Base-by-base conservation (phyloP, 2,113 vertebrate genomes). In the Seriola dumerili region DNA sequence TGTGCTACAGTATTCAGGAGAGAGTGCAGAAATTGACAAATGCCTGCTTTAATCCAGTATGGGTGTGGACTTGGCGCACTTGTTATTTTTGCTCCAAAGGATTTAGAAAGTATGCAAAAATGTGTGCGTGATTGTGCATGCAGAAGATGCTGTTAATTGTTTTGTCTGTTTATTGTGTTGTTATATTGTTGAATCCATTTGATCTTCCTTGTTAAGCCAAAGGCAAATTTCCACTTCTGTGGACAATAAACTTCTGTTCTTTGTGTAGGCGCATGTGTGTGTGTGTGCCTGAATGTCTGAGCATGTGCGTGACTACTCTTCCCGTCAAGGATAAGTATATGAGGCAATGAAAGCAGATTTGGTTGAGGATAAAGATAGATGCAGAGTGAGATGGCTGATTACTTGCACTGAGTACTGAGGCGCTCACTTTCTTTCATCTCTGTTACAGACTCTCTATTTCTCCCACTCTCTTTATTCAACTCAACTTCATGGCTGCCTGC, bases 341-440 rank as follows among this genome's bases (percentile, higher is more conserved):
- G 81, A 89, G 76, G 78, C 61, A 57, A 52, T 81, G 81, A 78
- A 81, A 85, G 85, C 86, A 85, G 87, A 89, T 88, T 86, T 86
- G 77, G 83, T 85, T 34, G 84, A 77, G 85, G 91, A 92, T 92
- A 87, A 91, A 92, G 90, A 92, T 88, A 79, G 88, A 84, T 50
- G 54, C 78, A 65, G 81, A 76, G 83, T 78, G 88, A 81, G 72
- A 87, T 80, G 78, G 83, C 87, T 89, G 91, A 90, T 91, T 88
- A 82, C 89, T 85, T 72, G 74, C 63, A 6, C 79, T 88, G 91
- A 92, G 91, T 91, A 88, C 83, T 57, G 79, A 93, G 81, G 72
- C 76, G 21, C 84, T 82, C 70, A 29, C 81, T 89, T 82, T 87
- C 85, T 92, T 91, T 93, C 87, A 88, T 91, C 88, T 86, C n/a